These are phyloP conservation scores for Sus cebifrons DNA, from an alignment of 2,797 vertebrate genomes.

Conservation along the genomic window DNA sequence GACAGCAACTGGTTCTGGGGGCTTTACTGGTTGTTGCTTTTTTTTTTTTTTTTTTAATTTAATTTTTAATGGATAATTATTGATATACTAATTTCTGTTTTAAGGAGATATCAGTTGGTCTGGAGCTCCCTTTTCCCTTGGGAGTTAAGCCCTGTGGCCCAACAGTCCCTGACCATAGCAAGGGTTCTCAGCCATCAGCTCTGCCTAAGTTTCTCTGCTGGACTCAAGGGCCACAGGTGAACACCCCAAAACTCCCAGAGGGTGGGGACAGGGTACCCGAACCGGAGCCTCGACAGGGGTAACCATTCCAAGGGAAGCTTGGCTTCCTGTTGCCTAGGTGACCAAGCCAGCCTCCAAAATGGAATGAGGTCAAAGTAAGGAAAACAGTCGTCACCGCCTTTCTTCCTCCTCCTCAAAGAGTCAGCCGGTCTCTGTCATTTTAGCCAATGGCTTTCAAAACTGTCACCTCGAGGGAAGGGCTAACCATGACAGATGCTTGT, in stretches of 20 bases:
- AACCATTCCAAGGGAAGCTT: neutral
- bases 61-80: neutral
- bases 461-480: neutral
- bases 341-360: slow-evolving; percentile 44
- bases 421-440: slow-evolving; percentile 52
- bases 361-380: neutral
- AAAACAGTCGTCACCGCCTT: neutral
- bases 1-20: neutral
- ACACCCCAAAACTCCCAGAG: neutral
- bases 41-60: neutral
- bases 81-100: neutral
- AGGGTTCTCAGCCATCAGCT: slow-evolving; percentile 19
- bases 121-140: neutral
- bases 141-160: neutral
- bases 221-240: neutral
- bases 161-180: neutral
- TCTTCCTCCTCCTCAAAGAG: neutral
- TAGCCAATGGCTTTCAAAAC: neutral
- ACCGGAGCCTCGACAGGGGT: neutral
- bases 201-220: neutral
- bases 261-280: neutral
- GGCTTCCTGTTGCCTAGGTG: slow-evolving; percentile 38
- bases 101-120: neutral
- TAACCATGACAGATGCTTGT: neutral
- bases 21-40: neutral